Evolutionary conservation across 2,113 vertebrate genomes (phyloP).

Genomic region (Spheniscus mendiculus): DNA sequence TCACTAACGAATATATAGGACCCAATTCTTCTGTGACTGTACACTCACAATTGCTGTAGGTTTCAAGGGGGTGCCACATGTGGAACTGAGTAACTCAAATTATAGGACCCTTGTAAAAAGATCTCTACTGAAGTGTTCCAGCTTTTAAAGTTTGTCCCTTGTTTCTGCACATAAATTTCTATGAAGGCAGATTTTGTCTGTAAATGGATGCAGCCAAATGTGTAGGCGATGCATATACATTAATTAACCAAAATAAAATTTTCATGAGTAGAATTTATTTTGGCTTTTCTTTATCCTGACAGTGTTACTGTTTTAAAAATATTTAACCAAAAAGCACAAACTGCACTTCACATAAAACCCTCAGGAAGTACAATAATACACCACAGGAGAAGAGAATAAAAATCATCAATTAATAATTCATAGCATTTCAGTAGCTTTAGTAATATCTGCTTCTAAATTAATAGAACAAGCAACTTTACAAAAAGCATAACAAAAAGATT

Average conservation of each 20-base stretch:
- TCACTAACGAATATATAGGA: background rate
- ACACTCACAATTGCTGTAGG: background rate
- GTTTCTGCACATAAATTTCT: slow-evolving; percentile 34
- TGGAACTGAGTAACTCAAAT: slow-evolving; percentile 23
- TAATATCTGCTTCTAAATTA: background rate
- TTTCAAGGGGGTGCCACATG: background rate
- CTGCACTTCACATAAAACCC: background rate
- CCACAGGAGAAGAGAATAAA: slow-evolving; percentile 12
- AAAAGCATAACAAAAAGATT: background rate
- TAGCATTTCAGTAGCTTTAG: background rate
- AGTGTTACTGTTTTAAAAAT: slow-evolving; percentile 6
- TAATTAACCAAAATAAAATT: slow-evolving; percentile 53
- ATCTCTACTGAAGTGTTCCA: background rate
- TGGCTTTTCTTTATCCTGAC: slow-evolving; percentile 16
- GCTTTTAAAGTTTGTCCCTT: slow-evolving; percentile 34
- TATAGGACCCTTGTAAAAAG: slow-evolving; percentile 22
- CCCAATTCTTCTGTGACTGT: background rate
- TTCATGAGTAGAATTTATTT: slow-evolving; percentile 44
- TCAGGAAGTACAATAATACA: slow-evolving; percentile 9
- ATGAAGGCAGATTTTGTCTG: slow-evolving; percentile 11
- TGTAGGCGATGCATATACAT: background rate
- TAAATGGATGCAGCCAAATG: slow-evolving; percentile 30
- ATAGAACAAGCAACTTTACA: background rate
- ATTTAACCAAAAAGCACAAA: slow-evolving; percentile 10
- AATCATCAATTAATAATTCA: slow-evolving; percentile 39